These are phyloP conservation scores for Tupaia chinensis DNA, from an alignment of 2,113 vertebrate genomes.

Conservation along the genomic window DNA sequence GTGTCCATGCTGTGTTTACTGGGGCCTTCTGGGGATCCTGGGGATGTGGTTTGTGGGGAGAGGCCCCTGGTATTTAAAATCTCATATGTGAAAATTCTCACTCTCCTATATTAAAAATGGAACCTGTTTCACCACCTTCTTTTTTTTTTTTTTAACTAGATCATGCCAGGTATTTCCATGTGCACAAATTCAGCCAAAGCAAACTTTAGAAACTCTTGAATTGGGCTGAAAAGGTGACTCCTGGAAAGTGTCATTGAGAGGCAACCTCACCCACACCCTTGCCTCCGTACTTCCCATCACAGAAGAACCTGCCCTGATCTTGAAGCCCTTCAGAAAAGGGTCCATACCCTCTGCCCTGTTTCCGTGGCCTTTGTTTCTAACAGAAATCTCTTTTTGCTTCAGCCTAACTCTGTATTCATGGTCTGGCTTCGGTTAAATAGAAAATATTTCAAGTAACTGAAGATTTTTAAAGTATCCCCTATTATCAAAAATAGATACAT, in stretches of 20 bases:
- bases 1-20: neutral
- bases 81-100: neutral
- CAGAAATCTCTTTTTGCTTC: neutral
- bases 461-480: neutral
- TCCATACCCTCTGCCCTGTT: neutral
- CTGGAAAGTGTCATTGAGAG: neutral
- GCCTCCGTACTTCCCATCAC: neutral
- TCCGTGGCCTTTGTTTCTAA: neutral
- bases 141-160: neutral
- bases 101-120: neutral
- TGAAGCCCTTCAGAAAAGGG: neutral
- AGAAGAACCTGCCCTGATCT: fast-evolving
- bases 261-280: fast-evolving
- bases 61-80: neutral
- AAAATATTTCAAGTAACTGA: neutral
- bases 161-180: neutral
- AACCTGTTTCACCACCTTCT: neutral
- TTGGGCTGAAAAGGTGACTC: neutral
- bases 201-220: neutral
- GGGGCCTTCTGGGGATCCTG: neutral
- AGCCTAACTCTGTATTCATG: neutral
- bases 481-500: neutral
- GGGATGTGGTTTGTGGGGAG: no score
- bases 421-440: neutral
- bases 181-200: neutral